A percentile compares a stretch with the other conserved stretches of the same genome.
phyloP scores from a whole-genome alignment of 1,140 invertebrate genomes.

The Tigriopus japonicus region DNA sequence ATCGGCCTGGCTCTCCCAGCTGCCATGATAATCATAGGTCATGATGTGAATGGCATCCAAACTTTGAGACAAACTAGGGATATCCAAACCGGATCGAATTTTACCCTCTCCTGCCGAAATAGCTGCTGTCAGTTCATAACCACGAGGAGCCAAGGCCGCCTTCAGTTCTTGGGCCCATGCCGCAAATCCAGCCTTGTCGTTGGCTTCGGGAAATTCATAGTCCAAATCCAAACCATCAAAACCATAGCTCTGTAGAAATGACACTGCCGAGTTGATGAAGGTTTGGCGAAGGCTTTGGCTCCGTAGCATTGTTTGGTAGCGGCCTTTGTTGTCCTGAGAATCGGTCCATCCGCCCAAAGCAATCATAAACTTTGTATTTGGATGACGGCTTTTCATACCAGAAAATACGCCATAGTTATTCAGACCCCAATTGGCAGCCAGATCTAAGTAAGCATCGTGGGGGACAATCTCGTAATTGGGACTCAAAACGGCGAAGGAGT shows the following conservation, averaged over 20 bases:
- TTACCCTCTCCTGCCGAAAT: slow-evolving; percentile 34
- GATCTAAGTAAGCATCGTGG: neutral
- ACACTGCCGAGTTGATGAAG: slow-evolving; percentile 22
- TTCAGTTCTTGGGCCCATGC: slow-evolving; percentile 28
- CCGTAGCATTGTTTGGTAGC: slow-evolving; percentile 16
- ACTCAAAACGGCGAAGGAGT: slow-evolving; percentile 28
- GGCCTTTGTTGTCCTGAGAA: slow-evolving; percentile 15
- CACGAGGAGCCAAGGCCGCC: slow-evolving; percentile 32
- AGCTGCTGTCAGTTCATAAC: slow-evolving; percentile 35
- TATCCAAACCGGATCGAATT: slow-evolving; percentile 21
- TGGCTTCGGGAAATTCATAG: neutral
- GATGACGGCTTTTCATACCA: neutral
- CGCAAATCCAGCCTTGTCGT: slow-evolving; percentile 2
- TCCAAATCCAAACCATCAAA: slow-evolving; percentile 26
- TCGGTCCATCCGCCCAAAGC: slow-evolving; percentile 22
- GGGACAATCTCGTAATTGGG: neutral
- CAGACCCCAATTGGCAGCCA: neutral
- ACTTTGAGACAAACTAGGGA: slow-evolving; percentile 14
- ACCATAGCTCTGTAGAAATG: slow-evolving; percentile 19
- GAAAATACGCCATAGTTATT: neutral
- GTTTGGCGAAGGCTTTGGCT: neutral
- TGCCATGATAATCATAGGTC: slow-evolving; percentile 28
- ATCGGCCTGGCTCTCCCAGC: slow-evolving; percentile 19
- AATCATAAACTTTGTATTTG: slow-evolving; percentile 20
- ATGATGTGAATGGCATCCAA: slow-evolving; percentile 24